A percentile compares a stretch with the other conserved stretches of the same genome.
These are phyloP conservation scores for Formica aserva DNA, from an alignment of 2,888 invertebrate species.

Conservation along the genomic window DNA sequence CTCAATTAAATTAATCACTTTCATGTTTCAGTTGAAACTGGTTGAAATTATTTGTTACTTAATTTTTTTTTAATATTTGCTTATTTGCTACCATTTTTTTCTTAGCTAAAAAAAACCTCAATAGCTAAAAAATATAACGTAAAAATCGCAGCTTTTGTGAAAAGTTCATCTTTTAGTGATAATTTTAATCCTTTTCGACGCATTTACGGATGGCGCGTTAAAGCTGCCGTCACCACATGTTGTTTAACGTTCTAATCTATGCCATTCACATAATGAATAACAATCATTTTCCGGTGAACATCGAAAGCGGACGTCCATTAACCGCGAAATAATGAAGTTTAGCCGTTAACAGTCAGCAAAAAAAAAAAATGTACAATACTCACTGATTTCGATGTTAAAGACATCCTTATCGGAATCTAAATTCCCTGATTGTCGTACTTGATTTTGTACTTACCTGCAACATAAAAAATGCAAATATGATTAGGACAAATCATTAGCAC, in stretches of 20 bases:
- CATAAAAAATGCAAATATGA: constrained; percentile 21
- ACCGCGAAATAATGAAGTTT: constrained; percentile 36
- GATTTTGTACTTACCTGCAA: constrained; percentile 43
- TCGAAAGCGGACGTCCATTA: constrained; percentile 43
- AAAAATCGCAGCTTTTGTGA: not conserved
- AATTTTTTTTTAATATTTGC: not conserved
- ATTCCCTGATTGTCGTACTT: not conserved
- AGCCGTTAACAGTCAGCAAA: not conserved
- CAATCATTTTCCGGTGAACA: constrained; percentile 47
- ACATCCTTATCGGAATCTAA: constrained; percentile 1
- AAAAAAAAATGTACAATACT: constrained; percentile 14
- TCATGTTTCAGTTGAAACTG: not conserved
- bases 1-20: not conserved
- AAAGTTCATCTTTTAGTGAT: constrained; percentile 6
- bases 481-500: not conserved
- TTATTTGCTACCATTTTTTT: not conserved
- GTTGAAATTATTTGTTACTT: not conserved
- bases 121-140: not conserved
- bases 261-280: constrained; percentile 49
- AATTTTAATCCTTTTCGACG: constrained; percentile 46
- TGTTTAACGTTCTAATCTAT: constrained; percentile 49
- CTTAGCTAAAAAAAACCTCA: no score
- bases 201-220: constrained; percentile 32
- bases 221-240: not conserved
- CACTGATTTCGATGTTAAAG: not conserved